Evolutionary conservation across 2,113 vertebrate genomes (phyloP).

Genomic region (Puffinus mauretanicus): DNA sequence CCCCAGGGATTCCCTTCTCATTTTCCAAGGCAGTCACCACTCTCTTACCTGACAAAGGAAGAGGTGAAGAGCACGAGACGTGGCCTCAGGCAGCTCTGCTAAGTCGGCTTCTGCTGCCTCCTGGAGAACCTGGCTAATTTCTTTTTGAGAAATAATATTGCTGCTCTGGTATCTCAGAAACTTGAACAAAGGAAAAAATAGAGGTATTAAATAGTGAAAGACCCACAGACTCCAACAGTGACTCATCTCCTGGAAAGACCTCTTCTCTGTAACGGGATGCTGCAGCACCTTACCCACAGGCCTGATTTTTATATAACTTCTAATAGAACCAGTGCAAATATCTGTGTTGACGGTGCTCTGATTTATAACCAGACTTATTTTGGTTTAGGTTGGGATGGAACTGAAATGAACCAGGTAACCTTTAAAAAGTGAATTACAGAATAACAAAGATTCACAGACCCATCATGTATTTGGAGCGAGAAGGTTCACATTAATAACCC

Average conservation of each 20-base stretch:
- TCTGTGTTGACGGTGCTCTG: not conserved
- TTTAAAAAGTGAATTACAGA: not conserved
- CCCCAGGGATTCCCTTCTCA: not conserved
- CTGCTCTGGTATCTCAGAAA: slow-evolving; percentile 78
- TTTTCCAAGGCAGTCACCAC: not conserved
- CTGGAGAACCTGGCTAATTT: slow-evolving; percentile 79
- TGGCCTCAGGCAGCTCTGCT: slow-evolving; percentile 73
- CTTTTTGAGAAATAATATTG: slow-evolving; percentile 72
- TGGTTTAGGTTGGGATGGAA: not conserved
- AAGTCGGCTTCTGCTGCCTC: slow-evolving; percentile 73
- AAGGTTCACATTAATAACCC: not conserved
- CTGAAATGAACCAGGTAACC: not conserved
- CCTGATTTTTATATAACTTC: not conserved
- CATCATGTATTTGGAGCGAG: not conserved
- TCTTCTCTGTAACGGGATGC: not conserved
- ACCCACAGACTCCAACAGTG: not conserved
- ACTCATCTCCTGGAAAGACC: not conserved
- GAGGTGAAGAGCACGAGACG: slow-evolving; percentile 72
- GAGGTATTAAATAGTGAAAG: not conserved
- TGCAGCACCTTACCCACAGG: not conserved
- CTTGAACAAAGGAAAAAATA: slow-evolving; percentile 64
- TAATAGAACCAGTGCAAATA: not conserved
- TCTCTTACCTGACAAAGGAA: slow-evolving; percentile 84
- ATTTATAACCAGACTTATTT: slow-evolving; percentile 3
- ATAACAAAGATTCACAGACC: not conserved